Evolutionary conservation across 2,888 invertebrate species (phyloP), one percentile per base, ranked within the genome.

Genomic region (Ametastegia equiseti): DNA sequence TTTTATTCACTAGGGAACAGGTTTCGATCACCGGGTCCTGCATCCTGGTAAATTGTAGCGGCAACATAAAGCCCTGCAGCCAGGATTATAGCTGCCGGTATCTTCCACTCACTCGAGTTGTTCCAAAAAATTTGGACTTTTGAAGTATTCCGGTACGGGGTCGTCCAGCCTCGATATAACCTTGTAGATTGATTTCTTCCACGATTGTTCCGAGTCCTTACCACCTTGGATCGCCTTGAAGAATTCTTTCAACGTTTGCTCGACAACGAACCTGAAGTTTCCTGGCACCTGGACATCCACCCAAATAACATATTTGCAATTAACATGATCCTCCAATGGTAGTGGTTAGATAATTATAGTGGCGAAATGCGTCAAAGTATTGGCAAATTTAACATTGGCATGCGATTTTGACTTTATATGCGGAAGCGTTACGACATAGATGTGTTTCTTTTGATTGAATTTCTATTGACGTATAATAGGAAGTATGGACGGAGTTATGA

Each of bases 181-280:
- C 93, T 99, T 99, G 95, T 99, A 99, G 93, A 99, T 99, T 90
- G 98, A 97, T 93, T 99, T 99, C 94, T 99, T 99, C 99, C 99
- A 99, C 91, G 99, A 99, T 92, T 99, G 99, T 92, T 99, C 99
- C 83, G 96, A 94, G 93, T 99, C 99, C 93, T 99, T 98, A 87
- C 98, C 98, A 90, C 97, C 96, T 92, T 97, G 97, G 91, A 99
- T 97, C 87, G 99, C 98, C 93, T 98, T 97, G 96, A 97, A 99
- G 95, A 99, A 99, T 93, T 99, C 99, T 87, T 98, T 95, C 85
- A 99, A 94, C 82, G 99, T 99, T 93, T 98, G 97, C 92, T 99
- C 98, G 84, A 99, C 97, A 87, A 99, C 99, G 92, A 95, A 97
- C 92, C 98, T 96, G 95, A 99, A 99, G 94, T 97, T 97, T 88